Evolutionary conservation across 2,113 vertebrate genomes (phyloP), one percentile per base, ranked within the genome.

Genomic region (Spea bombifrons): DNA sequence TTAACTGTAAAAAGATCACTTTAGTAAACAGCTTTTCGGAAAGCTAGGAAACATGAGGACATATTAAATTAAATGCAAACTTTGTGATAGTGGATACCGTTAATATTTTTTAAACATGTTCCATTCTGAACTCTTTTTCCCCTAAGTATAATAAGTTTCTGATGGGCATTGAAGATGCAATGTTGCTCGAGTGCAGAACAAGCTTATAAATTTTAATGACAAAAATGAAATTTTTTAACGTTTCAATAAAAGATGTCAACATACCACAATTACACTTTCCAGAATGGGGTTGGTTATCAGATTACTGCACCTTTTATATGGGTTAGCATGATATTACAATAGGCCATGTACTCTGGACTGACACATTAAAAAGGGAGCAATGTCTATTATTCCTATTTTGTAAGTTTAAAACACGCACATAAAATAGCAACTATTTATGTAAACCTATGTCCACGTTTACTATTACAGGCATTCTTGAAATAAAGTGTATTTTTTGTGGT

Each of bases 41-140:
- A 93, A 91, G 84, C 86, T 86, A 82, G 88, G 87, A 87, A 94
- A 94, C 86, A 86, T 17, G 73, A 93, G 78, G 91, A 90, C 64
- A 79, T 84, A 82, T 73, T 86, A 92, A 94, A 82, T 73, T 86
- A 92, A 94, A 86, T 86, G 87, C 85, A 87, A 89, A 87, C 81
- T 84, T 88, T 78, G 85, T 87, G 87, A 85, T 90, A 93, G 86
- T 68, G 82, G 89, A 93, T 82, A 88, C 61, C 82, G 75, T 78
- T 84, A 81, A 16, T 59, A 84, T 76, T 63, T 72, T 75, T 9
- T 7, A 47, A 52, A 0, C 50, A 75, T 55, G 73, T 85, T 87
- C 82, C 59, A 82, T 9, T 73, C 3, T 65, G 78, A 55, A 67
- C 13, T 48, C 79, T 83, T 8, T 82, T 55, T 72, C 5, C 49